Evolutionary conservation across 2,797 vertebrate genomes (phyloP), one percentile per base, ranked within the genome.

Genomic region (Philypnodon macrostomus): DNA sequence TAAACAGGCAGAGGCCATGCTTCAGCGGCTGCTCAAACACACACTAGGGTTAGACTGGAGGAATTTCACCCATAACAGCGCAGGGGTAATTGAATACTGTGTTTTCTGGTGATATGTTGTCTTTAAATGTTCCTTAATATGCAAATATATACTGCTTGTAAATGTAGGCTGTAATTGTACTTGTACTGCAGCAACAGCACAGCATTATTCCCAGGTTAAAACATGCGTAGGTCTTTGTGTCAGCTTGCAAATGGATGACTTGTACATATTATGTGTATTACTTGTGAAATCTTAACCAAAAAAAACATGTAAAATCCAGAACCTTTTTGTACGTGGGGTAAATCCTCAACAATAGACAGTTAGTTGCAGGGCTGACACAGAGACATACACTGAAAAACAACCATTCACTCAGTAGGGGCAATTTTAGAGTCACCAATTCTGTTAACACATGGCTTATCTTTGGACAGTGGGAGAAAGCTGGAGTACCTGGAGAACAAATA

Each of bases 1-100:
- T 84, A 83, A 78, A 74, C 55, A n/a, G n/a, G 53, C 62, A 42
- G 41, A 32, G 56, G 66, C 70, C 67, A 75, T 57, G 78, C 75
- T 73, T 79, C 75, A 76, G 60, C 62, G 37, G 49, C 47, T 54
- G 46, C 53, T 55, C 55, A 49, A 40, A 39, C 5, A 48, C 9
- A 67, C 69, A 63, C 67, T 31, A 2, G 14, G 32, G 49, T 53
- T 17, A 57, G 60, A 58, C 34, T 48, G 36, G 38, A 72, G 61
- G 73, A 75, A 77, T 75, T 70, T 74, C 60, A 54, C 66, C 16
- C 10, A 39, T 50, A 73, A 53, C 45, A 42, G 38, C 42, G 58
- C 2, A 23, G 26, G 10, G 61, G 55, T 68, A 70, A 73, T 84
- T 61, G 32, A 46, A 71, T 77, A 58, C 49, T 15, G 0, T 17